A percentile compares a stretch with the other conserved stretches of the same genome.
Evolutionary conservation across 2,113 vertebrate genomes (phyloP).

Genomic region (Zosterops hypoxanthus): DNA sequence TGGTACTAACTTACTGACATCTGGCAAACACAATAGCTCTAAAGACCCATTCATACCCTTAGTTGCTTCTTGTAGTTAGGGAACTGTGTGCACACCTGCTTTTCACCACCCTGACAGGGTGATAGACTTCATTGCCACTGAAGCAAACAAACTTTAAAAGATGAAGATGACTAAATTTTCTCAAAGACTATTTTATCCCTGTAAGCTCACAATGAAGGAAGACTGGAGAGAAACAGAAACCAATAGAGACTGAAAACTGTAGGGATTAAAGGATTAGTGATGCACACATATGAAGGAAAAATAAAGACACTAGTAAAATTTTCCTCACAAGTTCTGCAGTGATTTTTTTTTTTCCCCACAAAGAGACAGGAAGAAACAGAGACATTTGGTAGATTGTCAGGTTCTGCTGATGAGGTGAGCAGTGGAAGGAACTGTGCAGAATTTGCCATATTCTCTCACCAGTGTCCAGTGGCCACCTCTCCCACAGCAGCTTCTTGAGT

Average conservation of each 20-base stretch:
- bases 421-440: neutral
- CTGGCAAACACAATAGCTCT: neutral
- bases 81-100: neutral
- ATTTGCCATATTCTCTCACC: neutral
- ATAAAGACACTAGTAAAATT: neutral
- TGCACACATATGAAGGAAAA: neutral
- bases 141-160: neutral
- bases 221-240: neutral
- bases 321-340: neutral
- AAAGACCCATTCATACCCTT: neutral
- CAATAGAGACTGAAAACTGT: neutral
- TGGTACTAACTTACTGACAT: neutral
- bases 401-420: neutral
- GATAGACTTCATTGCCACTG: neutral
- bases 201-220: neutral
- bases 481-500: neutral
- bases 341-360: accelerated
- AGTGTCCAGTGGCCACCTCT: neutral
- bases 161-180: neutral
- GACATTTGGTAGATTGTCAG: neutral
- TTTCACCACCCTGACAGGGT: neutral
- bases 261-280: neutral
- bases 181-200: neutral
- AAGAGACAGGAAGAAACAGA: neutral
- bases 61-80: neutral